Base-by-base conservation (phyloP, 2,888 invertebrate species). In the Helobdella robusta region DNA sequence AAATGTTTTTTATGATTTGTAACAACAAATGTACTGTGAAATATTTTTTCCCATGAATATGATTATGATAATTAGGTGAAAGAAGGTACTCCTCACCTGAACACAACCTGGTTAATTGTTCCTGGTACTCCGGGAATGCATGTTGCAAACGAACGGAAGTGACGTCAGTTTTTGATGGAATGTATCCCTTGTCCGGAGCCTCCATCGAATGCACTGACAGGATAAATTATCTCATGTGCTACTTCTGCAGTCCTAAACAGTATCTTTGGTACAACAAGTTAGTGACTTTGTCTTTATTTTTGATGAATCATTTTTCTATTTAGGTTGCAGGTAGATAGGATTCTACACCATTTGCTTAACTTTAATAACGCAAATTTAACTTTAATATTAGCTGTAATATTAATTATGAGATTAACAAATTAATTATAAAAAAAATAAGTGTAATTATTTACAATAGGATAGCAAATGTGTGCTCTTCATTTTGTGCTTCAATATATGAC, bases 171-270 rank as follows among this genome's bases (percentile, higher is more conserved):
- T 78, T 78, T 67, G 74, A 67, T 11, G 73, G 73, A 48, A 78
- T 79, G 77, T 73, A 74, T 44, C 75, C 78, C 0, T 69, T 80
- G 36, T 74, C 75, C 61, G 72, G 70, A 18, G 77, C 78, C n/a
- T 69, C 73, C 15, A 69, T 69, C 52, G 71, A 73, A 25, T 80
- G 79, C 71, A 69, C 70, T 32, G 76, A 79, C 67, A 72, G 72
- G 64, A 72, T 80, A 67, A 79, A 79, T 70, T 80, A 79, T 67
- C 71, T 80, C 68, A 79, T 79, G 79, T 80, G 79, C 67, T 80
- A 73, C 69, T 80, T 80, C 70, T 80, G 79, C 68, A 77, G 77
- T 65, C 79, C 79, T 2, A 73, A 77, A 34, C 79, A 80, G 69
- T 70, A 74, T 52, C 68, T 70, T 32, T 79, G 79, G 77, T 78